Percentiles rank a stretch among this genome's conserved stretches.
Evolutionary conservation across 1,140 invertebrate genomes (phyloP).

Genomic region (Drosophila cardini): DNA sequence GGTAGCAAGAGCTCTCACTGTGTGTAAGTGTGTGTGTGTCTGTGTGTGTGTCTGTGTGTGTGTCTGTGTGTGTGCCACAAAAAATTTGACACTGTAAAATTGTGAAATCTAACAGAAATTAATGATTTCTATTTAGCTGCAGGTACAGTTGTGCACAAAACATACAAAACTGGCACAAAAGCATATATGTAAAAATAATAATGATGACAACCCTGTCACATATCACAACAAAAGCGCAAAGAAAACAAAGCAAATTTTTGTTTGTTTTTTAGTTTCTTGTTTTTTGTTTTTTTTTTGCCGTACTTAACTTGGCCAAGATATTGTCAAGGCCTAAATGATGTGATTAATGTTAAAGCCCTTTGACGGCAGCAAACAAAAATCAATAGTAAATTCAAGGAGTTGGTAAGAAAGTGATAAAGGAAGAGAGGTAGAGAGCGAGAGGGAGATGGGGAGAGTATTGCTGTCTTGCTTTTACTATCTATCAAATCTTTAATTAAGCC

Average conservation of each 20-base stretch:
- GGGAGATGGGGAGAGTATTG: neutral
- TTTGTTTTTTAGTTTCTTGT: no score
- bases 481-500: conserved; percentile 78
- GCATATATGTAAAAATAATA: conserved; percentile 7
- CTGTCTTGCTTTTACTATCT: conserved; percentile 40
- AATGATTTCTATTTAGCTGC: conserved; percentile 64
- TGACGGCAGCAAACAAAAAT: conserved; percentile 5
- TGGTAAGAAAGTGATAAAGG: neutral
- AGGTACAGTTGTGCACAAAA: conserved; percentile 68
- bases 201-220: neutral
- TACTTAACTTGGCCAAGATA: conserved; percentile 3
- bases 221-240: neutral
- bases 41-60: conserved; percentile 29
- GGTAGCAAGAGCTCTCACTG: neutral
- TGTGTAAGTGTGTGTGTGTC: no score
- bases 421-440: neutral
- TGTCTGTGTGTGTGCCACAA: conserved; percentile 36
- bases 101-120: conserved; percentile 80
- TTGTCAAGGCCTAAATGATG: conserved; percentile 7
- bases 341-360: conserved; percentile 19
- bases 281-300: no score
- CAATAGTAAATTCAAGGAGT: conserved; percentile 5
- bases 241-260: neutral
- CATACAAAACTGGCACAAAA: conserved; percentile 25
- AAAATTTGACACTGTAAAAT: conserved; percentile 71